Base-by-base conservation (phyloP, 2,797 vertebrate genomes). In the Micropoecilia bifurca region DNA sequence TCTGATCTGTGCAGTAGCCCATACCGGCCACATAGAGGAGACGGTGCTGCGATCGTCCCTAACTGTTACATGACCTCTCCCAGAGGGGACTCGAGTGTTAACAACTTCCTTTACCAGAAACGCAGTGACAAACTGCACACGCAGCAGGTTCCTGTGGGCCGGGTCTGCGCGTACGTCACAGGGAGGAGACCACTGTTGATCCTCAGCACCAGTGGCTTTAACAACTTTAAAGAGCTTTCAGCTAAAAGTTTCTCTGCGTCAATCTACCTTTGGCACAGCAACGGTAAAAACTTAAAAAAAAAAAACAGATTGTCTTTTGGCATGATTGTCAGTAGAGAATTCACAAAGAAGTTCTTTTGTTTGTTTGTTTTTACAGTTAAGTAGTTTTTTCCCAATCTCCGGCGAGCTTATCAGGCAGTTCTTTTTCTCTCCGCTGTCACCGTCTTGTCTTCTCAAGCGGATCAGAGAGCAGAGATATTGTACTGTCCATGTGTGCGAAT, bases 291-390 rank as follows among this genome's bases (percentile, higher is more conserved):
- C 71, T 45, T 28, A 41, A 71, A 57, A 73, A 83, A 81, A 48
- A 73, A 55, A 50, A 66, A 63, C 66, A 79, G 92, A 94, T 93
- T 93, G 92, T 95, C 90, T 81, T 87, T 61, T 85, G 80, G 92
- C 89, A 85, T 84, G 91, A 93, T 94, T 92, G 91, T 94, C 92
- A 88, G 90, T 81, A 81, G 69, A 87, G 75, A 80, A 82, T 83
- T 86, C 76, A 90, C 79, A 82, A 89, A 48, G 18, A 75, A 80
- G n/a, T 39, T 43, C 45, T 25, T 18, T 16, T 57, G 41, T 76
- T 80, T 80, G 50, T 53, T 53, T 53, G 50, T 53, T 53, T 78
- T 81, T 80, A 91, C 84, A 85, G 80, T 80, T 33, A 77, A 48
- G 53, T 41, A 72, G 76, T 63, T 82, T 73, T 53, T 46, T 50